These are phyloP conservation scores for Xiphorhynchus elegans DNA, from an alignment of 2,113 vertebrate species.

Conservation along the genomic window DNA sequence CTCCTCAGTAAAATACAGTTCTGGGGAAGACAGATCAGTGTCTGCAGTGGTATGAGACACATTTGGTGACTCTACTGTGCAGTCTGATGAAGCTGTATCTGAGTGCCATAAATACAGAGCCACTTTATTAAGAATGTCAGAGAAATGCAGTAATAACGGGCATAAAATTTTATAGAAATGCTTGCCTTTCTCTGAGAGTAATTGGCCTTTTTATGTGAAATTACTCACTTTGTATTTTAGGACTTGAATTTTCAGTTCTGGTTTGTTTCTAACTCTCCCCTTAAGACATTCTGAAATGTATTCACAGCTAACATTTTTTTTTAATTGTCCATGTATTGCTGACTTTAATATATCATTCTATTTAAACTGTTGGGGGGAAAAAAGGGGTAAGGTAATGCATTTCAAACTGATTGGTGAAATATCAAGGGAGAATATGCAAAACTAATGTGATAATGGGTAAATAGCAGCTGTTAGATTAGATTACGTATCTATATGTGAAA, in stretches of 20 bases:
- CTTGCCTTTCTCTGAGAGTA: constrained; percentile 42
- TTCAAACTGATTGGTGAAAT: background rate
- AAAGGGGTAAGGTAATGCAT: background rate
- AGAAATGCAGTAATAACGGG: constrained; percentile 6
- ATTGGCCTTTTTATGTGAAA: constrained; percentile 19
- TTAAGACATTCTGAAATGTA: background rate
- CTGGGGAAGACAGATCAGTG: constrained; percentile 55
- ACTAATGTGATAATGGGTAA: background rate
- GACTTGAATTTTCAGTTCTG: background rate
- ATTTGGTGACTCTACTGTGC: constrained; percentile 48
- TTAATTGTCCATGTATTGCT: background rate
- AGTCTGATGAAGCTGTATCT: constrained; percentile 3
- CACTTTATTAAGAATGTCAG: background rate
- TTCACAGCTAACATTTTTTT: background rate
- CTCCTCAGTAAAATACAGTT: constrained; percentile 59
- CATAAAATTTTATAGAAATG: constrained; percentile 47
- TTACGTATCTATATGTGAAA: background rate
- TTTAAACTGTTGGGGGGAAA: background rate
- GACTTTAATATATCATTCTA: background rate
- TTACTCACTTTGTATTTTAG: background rate
- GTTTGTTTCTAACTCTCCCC: background rate
- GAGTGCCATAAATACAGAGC: background rate
- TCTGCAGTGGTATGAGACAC: constrained; percentile 44
- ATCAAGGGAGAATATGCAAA: background rate
- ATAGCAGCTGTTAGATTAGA: background rate